A percentile compares a stretch with the other conserved stretches of the same genome.
phyloP scores from a whole-genome alignment of 2,113 vertebrate species.

The Oncorhynchus clarkii region DNA sequence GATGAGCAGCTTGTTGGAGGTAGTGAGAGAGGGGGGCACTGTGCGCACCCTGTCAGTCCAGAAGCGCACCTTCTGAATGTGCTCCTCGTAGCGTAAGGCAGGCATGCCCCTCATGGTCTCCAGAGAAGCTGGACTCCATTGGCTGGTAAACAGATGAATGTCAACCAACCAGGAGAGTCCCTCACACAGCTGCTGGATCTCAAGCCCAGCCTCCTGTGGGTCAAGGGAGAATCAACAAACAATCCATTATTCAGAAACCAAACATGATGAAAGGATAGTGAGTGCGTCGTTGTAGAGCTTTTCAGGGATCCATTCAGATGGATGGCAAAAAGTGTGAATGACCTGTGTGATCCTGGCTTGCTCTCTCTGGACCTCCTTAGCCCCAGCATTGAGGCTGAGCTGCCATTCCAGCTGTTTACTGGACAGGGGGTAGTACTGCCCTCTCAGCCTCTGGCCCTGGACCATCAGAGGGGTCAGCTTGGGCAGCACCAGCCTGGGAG shows the following conservation, averaged over 20 bases:
- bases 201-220: slow-evolving; percentile 62
- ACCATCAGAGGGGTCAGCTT: slow-evolving; percentile 36
- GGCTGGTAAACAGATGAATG: slow-evolving; percentile 58
- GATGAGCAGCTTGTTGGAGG: slow-evolving; percentile 67
- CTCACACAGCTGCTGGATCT: slow-evolving; percentile 67
- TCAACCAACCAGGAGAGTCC: slow-evolving; percentile 66
- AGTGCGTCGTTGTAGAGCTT: not conserved
- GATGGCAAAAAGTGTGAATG: not conserved
- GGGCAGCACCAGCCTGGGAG: slow-evolving; percentile 16
- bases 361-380: slow-evolving; percentile 51
- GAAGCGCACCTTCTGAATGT: slow-evolving; percentile 53
- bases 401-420: slow-evolving; percentile 69
- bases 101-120: slow-evolving; percentile 64
- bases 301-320: not conserved
- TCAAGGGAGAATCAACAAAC: slow-evolving; percentile 8
- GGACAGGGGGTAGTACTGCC: slow-evolving; percentile 60
- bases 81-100: slow-evolving; percentile 53
- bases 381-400: slow-evolving; percentile 49
- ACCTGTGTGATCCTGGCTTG: slow-evolving; percentile 64
- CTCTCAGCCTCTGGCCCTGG: slow-evolving; percentile 49
- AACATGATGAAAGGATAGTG: not conserved
- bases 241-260: not conserved
- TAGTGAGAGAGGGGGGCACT: slow-evolving; percentile 53
- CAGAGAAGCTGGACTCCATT: slow-evolving; percentile 65
- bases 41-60: slow-evolving; percentile 61